Conservation (phyloP, 2,888 invertebrate species). For the Amblyjoppa fuscipennis region DNA sequence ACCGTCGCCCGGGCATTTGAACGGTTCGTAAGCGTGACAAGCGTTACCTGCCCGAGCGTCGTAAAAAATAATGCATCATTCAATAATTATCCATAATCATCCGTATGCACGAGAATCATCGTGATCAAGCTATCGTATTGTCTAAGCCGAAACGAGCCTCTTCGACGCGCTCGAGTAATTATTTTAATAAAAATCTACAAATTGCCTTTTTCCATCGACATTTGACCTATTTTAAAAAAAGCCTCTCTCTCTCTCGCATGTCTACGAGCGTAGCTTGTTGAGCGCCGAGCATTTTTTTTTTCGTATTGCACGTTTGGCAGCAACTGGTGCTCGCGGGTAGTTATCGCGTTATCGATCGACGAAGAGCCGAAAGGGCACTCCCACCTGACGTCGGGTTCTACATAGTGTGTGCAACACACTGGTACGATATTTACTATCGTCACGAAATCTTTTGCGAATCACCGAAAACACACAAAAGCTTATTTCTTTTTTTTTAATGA, state of each 20-base stretch:
- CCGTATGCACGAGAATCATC: conserved; percentile 2
- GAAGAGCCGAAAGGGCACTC: conserved; percentile 71
- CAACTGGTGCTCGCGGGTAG: conserved; percentile 69
- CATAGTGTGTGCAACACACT: conserved; percentile 33
- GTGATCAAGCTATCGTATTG: background rate
- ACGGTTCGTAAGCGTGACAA: conserved; percentile 98
- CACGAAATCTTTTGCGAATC: background rate
- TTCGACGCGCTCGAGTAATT: background rate
- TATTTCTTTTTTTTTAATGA: no score
- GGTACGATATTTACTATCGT: conserved; percentile 5
- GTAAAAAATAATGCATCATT: conserved; percentile 1
- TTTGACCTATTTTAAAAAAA: conserved; percentile 61
- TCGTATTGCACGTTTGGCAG: conserved; percentile 64
- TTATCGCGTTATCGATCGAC: conserved; percentile 71
- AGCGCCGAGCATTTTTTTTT: conserved; percentile 33
- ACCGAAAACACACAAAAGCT: background rate
- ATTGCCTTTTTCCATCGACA: conserved; percentile 42
- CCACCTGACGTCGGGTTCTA: conserved; percentile 56
- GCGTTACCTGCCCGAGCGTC: conserved; percentile 86
- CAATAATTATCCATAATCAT: background rate
- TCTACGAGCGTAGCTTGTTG: background rate
- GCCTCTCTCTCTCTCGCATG: background rate
- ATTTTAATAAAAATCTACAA: background rate
- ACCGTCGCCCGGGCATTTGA: conserved; percentile 97
- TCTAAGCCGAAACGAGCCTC: background rate